A percentile compares a stretch with the other conserved stretches of the same genome.
phyloP scores from a whole-genome alignment of 1,140 invertebrate genomes.

The Pogonomyrmex californicus region DNA sequence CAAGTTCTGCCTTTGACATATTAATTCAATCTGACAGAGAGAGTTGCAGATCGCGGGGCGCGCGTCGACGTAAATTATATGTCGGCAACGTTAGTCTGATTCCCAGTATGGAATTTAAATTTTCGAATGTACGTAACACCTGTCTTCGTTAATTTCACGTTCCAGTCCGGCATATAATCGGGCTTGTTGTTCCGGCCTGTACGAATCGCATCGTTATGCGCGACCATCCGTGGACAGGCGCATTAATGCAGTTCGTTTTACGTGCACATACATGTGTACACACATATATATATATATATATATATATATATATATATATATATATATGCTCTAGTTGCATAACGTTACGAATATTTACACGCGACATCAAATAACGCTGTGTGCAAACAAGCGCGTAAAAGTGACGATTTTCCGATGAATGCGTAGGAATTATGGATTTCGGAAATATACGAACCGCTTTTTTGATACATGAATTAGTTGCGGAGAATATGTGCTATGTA shows the following conservation, averaged over 20 bases:
- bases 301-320: too few species aligned
- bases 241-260: slow-evolving; percentile 49
- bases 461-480: background rate
- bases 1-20: slow-evolving; percentile 14
- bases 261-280: background rate
- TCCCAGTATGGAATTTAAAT: slow-evolving; percentile 30
- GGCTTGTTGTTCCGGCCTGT: slow-evolving; percentile 39
- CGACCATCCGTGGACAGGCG: slow-evolving; percentile 33
- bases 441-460: slow-evolving; percentile 7
- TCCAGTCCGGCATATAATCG: slow-evolving; percentile 17
- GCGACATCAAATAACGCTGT: slow-evolving; percentile 30
- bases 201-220: slow-evolving; percentile 53
- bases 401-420: slow-evolving; percentile 15
- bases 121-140: slow-evolving; percentile 16
- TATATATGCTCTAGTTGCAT: slow-evolving; percentile 8
- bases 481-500: background rate
- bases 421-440: background rate
- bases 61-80: slow-evolving; percentile 42
- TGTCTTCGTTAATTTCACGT: slow-evolving; percentile 53
- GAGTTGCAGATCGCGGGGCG: slow-evolving; percentile 7
- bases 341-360: slow-evolving; percentile 54
- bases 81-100: background rate
- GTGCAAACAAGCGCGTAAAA: slow-evolving; percentile 34
- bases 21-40: slow-evolving; percentile 46
- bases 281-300: background rate